phyloP scores from a whole-genome alignment of 2,888 invertebrate species.

The Patella caerulea region DNA sequence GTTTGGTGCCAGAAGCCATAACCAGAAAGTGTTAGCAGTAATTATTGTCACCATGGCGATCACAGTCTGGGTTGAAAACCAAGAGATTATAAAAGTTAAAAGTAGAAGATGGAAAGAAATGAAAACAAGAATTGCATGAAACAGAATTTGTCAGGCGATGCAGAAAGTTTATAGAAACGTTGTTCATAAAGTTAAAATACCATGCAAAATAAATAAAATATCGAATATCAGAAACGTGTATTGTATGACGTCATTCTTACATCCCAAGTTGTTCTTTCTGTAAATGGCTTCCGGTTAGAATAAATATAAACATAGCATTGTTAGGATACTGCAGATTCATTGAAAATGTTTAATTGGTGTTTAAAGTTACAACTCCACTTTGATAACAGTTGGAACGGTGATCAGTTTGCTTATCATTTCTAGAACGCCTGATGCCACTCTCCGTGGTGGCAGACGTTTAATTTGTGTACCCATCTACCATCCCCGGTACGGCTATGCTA shows the following conservation, averaged over 20 bases:
- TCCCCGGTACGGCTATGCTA: too few relatives aligned
- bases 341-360: too few relatives aligned
- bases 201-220: neutral
- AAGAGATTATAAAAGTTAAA: neutral
- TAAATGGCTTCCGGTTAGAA: neutral
- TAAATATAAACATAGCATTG: too few relatives aligned
- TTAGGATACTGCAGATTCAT: too few relatives aligned
- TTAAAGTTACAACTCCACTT: too few relatives aligned
- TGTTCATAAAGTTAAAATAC: neutral
- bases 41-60: neutral
- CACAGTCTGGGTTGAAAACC: neutral
- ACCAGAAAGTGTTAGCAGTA: too few relatives aligned
- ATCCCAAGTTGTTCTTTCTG: neutral
- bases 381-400: too few relatives aligned
- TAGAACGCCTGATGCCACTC: too few relatives aligned
- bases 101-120: neutral
- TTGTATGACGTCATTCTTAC: slow-evolving; percentile 9
- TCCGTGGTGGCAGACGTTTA: too few relatives aligned
- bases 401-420: too few relatives aligned
- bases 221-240: neutral
- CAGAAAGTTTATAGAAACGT: neutral
- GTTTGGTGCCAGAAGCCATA: too few relatives aligned
- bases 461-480: too few relatives aligned
- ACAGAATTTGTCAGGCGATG: neutral
- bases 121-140: neutral